Base-by-base conservation (phyloP, 2,113 vertebrate genomes). In the Cavia aperea region DNA sequence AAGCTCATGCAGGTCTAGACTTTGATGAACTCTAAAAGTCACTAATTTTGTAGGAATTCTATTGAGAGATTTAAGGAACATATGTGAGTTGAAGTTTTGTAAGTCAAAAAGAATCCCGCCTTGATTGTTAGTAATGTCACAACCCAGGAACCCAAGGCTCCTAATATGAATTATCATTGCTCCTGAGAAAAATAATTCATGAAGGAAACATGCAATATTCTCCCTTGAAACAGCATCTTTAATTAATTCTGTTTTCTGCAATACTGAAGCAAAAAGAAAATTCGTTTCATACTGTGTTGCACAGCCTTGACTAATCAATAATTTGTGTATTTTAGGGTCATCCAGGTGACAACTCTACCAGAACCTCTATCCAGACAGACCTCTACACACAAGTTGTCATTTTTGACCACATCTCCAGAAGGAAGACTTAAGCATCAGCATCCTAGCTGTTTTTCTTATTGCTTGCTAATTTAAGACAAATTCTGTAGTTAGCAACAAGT, bases 341-440 rank as follows among this genome's bases (percentile, higher is more conserved):
- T 39, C 97, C 98, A 2, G 98, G 98, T 62, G 98, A 98, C 85
- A 97, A 97, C 96, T 98, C 98, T 12, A 97, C 88, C 14, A 96
- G 98, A 95, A 98, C 60, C 0, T 82, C 96, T 33, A 94, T 99
- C 19, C 96, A 97, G 94, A 98, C 98, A 1, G 94, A 98, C 15
- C 98, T 98, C 95, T 98, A 98, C 96, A 39, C 95, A 66, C 98
- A 98, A 39, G 98, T 96, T 84, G 98, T 98, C 94, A 97, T 99
- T 97, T 99, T 97, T 56, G 98, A 99, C 97, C 98, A 98, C 89
- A 72, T 97, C 85, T 95, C 97, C 95, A 97, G 98, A 95, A 97
- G 97, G 95, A 98, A 97, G 36, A 94, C 94, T 78, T 98, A 73
- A 97, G 10, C 82, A 87, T 51, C 88, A 89, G 65, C n/a, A 23